Evolutionary conservation across 2,888 invertebrate species (phyloP).

Genomic region (Ptychoptera albimana): DNA sequence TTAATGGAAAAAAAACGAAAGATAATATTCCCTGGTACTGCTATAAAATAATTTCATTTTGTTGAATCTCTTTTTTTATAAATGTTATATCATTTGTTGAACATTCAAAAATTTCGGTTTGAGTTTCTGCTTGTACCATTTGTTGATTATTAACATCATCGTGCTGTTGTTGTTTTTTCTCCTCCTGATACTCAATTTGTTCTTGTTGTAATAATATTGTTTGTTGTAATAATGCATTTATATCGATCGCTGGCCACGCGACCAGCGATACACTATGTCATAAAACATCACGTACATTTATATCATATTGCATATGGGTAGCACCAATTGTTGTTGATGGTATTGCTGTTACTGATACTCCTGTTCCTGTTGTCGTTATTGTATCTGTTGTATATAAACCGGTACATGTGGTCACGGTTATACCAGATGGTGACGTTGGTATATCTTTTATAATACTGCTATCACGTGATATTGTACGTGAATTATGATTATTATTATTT

Average conservation of each 20-base stretch:
- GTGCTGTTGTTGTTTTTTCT: not conserved
- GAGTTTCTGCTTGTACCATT: slow-evolving; percentile 1
- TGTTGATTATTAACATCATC: not conserved
- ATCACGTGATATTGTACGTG: not conserved
- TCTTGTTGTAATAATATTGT: not conserved
- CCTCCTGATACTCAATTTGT: not conserved
- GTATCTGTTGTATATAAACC: slow-evolving; percentile 2
- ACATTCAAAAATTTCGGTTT: slow-evolving; percentile 3
- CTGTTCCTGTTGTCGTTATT: slow-evolving; percentile 1
- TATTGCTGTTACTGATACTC: not conserved
- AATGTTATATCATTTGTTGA: not conserved
- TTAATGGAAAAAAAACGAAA: too few relatives aligned
- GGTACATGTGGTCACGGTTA: not conserved
- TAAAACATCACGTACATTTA: slow-evolving; percentile 17
- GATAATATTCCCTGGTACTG: too few relatives aligned
- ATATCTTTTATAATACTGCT: slow-evolving; percentile 3
- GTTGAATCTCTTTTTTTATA: not conserved
- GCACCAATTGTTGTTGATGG: not conserved
- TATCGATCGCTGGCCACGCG: slow-evolving; percentile 33
- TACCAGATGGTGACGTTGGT: not conserved
- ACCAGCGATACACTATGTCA: slow-evolving; percentile 34
- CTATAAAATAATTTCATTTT: slow-evolving; percentile 2
- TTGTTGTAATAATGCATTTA: slow-evolving; percentile 21
- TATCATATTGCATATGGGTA: slow-evolving; percentile 1
- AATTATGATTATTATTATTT: slow-evolving; percentile 3